Evolutionary conservation across 2,797 vertebrate species (phyloP).

Genomic region (Carduelis carduelis): DNA sequence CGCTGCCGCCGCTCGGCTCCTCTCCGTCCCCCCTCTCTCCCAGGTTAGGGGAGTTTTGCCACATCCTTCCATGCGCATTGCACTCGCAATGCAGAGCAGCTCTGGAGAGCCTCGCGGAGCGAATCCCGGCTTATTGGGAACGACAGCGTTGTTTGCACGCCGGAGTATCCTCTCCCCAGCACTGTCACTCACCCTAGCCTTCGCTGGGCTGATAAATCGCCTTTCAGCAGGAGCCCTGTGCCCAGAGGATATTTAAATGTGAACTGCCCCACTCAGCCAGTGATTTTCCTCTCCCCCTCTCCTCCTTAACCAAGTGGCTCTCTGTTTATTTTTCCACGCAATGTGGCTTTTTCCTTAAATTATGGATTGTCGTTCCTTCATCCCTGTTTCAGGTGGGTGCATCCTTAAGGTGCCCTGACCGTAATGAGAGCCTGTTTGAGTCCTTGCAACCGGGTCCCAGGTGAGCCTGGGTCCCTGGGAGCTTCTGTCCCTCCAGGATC

Average conservation of each 20-base stretch:
- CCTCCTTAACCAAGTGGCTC: background rate
- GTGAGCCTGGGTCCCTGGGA: background rate
- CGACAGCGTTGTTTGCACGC: slow-evolving; percentile 7
- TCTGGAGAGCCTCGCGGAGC: background rate
- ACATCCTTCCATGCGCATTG: slow-evolving; percentile 41
- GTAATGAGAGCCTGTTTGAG: background rate
- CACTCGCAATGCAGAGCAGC: slow-evolving; percentile 69
- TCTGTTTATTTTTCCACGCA: background rate
- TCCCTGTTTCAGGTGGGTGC: background rate
- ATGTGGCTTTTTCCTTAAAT: slow-evolving; percentile 19
- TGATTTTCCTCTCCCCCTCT: slow-evolving; percentile 36
- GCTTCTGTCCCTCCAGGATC: background rate
- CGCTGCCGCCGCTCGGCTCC: background rate
- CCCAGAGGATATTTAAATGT: slow-evolving; percentile 40
- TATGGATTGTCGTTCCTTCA: background rate
- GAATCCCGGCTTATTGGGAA: background rate
- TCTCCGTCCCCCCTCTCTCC: background rate
- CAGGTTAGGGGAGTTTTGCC: background rate
- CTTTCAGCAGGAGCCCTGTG: slow-evolving; percentile 12
- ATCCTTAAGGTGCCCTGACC: background rate
- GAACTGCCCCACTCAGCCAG: slow-evolving; percentile 14
- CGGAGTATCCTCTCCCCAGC: slow-evolving; percentile 15
- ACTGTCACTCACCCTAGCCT: background rate
- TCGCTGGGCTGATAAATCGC: slow-evolving; percentile 20
- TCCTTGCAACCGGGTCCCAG: background rate